These are phyloP conservation scores for Mylabris sibirica DNA, from an alignment of 2,888 invertebrate genomes.

Conservation along the genomic window DNA sequence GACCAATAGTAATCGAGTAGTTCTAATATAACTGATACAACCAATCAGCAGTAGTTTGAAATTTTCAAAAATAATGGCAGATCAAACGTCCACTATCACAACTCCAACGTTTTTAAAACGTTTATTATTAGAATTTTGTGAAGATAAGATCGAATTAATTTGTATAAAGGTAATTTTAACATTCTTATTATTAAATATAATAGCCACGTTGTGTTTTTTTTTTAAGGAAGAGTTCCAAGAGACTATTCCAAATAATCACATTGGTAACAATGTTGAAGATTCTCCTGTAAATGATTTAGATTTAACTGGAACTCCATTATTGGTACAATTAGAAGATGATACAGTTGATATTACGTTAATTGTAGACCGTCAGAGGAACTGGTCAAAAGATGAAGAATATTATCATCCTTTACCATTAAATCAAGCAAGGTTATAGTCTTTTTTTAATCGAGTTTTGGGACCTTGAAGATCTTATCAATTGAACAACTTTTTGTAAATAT, in stretches of 20 bases:
- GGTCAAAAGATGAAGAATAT: neutral
- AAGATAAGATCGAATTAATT: neutral
- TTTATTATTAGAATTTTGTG: slow-evolving; percentile 1
- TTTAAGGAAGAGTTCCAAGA: neutral
- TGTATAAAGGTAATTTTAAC: neutral
- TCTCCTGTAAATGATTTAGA: neutral
- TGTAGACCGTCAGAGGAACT: neutral
- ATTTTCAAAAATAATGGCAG: neutral
- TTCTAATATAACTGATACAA: too few species aligned
- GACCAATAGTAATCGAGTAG: too few species aligned
- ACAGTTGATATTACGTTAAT: neutral
- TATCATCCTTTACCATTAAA: neutral
- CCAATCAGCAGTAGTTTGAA: neutral
- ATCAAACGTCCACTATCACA: neutral
- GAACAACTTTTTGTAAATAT: neutral
- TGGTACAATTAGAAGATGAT: neutral
- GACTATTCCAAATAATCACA: neutral
- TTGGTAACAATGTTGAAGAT: neutral
- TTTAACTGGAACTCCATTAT: neutral
- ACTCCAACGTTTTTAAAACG: neutral
- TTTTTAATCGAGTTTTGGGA: neutral
- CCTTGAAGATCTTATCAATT: neutral
- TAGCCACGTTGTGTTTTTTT: neutral
- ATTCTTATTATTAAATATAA: neutral
- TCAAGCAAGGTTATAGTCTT: neutral